These are phyloP conservation scores for Eucera pruinosa DNA, from an alignment of 2,888 invertebrate species.

Conservation along the genomic window DNA sequence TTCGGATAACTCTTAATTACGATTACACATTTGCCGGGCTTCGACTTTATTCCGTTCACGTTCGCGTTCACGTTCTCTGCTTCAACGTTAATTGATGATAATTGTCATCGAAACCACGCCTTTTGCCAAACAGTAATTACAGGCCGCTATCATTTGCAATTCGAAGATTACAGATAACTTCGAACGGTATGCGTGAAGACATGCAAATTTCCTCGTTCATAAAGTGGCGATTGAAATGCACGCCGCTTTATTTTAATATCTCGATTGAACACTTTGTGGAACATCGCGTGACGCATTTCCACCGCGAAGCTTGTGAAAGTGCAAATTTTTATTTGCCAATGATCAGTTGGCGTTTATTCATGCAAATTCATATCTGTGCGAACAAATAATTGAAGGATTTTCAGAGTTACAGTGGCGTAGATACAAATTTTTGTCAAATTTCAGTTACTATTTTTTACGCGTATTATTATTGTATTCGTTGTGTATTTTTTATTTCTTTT, in stretches of 20 bases:
- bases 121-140: slow-evolving; percentile 17
- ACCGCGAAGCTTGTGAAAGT: too few species aligned
- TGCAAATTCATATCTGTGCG: too few species aligned
- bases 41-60: too few species aligned
- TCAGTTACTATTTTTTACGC: too few species aligned
- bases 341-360: too few species aligned
- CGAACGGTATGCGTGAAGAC: not conserved
- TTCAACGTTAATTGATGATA: not conserved
- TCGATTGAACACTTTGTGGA: not conserved
- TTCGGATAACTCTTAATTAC: slow-evolving; percentile 6
- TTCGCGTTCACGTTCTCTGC: not conserved
- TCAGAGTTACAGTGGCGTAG: too few species aligned
- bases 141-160: not conserved
- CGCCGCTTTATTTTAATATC: not conserved
- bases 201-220: not conserved
- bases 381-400: too few species aligned
- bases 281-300: not conserved
- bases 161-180: not conserved
- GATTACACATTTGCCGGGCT: not conserved
- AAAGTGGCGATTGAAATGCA: not conserved
- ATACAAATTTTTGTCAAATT: not conserved
- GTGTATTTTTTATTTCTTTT: too few species aligned
- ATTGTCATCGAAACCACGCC: not conserved
- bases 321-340: too few species aligned
- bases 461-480: too few species aligned